Percentiles rank a stretch among this genome's conserved stretches.
These are phyloP conservation scores for Hypotaenidia philippensis DNA, from an alignment of 2,797 vertebrate species.

Conservation along the genomic window DNA sequence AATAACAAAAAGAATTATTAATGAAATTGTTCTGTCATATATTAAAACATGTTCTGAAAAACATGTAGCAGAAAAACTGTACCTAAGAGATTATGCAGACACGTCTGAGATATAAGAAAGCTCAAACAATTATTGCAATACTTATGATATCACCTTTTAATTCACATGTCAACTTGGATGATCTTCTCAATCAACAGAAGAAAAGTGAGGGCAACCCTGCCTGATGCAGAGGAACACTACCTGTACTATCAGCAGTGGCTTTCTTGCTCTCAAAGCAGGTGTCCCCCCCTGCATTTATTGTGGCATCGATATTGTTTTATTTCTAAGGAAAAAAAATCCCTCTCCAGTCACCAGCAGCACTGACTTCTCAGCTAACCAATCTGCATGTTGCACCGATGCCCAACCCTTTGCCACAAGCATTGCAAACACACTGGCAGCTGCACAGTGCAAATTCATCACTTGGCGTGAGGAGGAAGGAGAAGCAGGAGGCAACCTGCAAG, in stretches of 20 bases:
- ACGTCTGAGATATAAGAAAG: not conserved
- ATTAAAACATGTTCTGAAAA: not conserved
- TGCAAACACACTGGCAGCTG: not conserved
- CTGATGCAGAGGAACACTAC: not conserved
- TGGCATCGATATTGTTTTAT: not conserved
- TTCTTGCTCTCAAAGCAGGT: not conserved
- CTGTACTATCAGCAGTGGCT: not conserved
- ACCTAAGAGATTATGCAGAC: not conserved
- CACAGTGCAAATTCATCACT: not conserved
- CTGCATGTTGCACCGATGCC: not conserved
- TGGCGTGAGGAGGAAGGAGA: fast-evolving
- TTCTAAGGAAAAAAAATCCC: not conserved
- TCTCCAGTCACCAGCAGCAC: not conserved
- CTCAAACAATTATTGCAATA: not conserved
- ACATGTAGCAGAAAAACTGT: not conserved
- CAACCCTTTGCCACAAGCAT: fast-evolving
- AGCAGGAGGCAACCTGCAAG: not conserved
- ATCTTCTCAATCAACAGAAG: not conserved
- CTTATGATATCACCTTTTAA: not conserved
- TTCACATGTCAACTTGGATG: not conserved
- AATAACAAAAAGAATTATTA: not conserved
- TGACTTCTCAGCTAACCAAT: too few relatives aligned
- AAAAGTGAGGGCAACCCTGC: not conserved
- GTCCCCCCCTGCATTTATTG: fast-evolving
- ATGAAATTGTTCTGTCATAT: not conserved